These are phyloP conservation scores for Neodiprion virginianus DNA, from an alignment of 1,140 invertebrate species.

Conservation along the genomic window DNA sequence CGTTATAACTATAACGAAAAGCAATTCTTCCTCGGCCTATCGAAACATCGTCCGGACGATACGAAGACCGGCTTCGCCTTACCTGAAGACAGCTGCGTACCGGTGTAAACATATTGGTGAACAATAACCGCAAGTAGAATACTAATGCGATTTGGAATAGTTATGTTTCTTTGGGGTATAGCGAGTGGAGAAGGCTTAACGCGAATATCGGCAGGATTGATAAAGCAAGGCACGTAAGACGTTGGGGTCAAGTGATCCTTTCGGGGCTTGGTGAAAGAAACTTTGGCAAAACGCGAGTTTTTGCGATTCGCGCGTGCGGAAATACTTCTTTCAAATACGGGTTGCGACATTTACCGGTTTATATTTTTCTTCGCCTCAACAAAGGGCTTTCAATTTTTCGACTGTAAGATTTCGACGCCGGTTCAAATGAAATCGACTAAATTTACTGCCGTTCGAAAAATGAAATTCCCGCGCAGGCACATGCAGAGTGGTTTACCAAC, in stretches of 20 bases:
- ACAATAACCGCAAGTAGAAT: neutral
- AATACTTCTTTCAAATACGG: neutral
- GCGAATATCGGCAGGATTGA: neutral
- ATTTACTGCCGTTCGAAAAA: too few relatives aligned
- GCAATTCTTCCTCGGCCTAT: too few relatives aligned
- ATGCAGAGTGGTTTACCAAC: too few relatives aligned
- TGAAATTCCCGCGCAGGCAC: too few relatives aligned
- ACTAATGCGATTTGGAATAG: slow-evolving; percentile 3
- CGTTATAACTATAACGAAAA: too few relatives aligned
- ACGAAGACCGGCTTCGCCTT: too few relatives aligned
- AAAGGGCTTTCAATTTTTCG: too few relatives aligned
- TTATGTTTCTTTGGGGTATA: neutral
- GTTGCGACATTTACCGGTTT: too few relatives aligned
- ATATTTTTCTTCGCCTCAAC: too few relatives aligned
- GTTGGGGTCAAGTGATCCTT: neutral
- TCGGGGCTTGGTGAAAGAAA: neutral
- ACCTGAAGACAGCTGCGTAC: neutral
- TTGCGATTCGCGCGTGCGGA: neutral
- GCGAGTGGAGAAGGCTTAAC: neutral
- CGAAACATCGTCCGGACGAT: too few relatives aligned
- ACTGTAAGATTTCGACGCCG: too few relatives aligned
- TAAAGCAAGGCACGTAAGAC: neutral
- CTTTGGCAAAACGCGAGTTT: neutral
- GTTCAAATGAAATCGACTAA: too few relatives aligned
- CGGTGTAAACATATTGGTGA: neutral